Conservation (phyloP, 2,888 invertebrate species). For the Alitta virens region DNA sequence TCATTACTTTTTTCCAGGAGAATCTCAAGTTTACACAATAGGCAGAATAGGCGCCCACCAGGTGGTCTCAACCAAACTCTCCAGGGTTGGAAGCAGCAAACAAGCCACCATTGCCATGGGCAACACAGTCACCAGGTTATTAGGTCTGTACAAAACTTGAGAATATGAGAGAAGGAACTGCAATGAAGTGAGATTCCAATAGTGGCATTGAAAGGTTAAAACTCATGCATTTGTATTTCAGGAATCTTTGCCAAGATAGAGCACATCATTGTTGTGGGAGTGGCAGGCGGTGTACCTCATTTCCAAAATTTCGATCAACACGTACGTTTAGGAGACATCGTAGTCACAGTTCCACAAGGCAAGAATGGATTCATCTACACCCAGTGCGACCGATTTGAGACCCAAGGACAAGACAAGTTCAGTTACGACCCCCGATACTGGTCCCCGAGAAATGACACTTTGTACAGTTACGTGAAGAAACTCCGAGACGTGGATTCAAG, state of each 20-base stretch:
- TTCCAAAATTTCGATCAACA: slow-evolving; percentile 91
- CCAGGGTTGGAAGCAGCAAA: slow-evolving; percentile 20
- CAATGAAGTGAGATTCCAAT: too few relatives aligned
- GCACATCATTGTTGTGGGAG: slow-evolving; percentile 92
- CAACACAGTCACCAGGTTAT: slow-evolving; percentile 88
- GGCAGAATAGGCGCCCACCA: slow-evolving; percentile 94
- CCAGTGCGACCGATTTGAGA: slow-evolving; percentile 68
- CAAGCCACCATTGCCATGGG: slow-evolving; percentile 74
- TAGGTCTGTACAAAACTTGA: too few relatives aligned
- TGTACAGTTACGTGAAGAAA: slow-evolving; percentile 72
- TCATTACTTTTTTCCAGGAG: slow-evolving; percentile 65
- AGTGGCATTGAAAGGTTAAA: too few relatives aligned
- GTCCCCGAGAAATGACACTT: slow-evolving; percentile 71
- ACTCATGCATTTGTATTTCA: slow-evolving; percentile 33
- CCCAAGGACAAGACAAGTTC: slow-evolving; percentile 37
- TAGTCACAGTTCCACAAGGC: slow-evolving; percentile 44
- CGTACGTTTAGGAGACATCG: slow-evolving; percentile 71
- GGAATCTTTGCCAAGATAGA: slow-evolving; percentile 91
- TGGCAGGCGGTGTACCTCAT: slow-evolving; percentile 95
- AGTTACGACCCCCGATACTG: slow-evolving; percentile 39
- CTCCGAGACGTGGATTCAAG: slow-evolving; percentile 58
- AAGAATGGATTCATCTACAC: slow-evolving; percentile 65
- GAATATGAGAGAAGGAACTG: too few relatives aligned
- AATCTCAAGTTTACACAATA: slow-evolving; percentile 96
- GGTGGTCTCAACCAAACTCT: slow-evolving; percentile 92